Base-by-base conservation (phyloP, 2,113 vertebrate species). In the Sylvia atricapilla region DNA sequence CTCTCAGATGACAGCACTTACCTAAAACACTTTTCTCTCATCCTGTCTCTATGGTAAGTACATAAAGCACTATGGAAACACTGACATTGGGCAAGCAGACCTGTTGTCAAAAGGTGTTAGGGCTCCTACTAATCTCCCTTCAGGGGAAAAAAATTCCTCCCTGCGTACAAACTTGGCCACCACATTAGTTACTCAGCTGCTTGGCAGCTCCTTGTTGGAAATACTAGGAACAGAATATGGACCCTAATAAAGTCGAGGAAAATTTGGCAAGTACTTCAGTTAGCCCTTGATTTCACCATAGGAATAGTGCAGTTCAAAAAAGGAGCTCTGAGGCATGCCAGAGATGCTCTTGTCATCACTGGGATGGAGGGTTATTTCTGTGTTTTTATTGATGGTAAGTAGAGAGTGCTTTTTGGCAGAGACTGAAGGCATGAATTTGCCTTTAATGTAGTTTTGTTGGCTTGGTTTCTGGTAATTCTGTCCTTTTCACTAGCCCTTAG, bases 141-240 rank as follows among this genome's bases (percentile, higher is more conserved):
- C 13, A 17, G 52, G 59, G 53, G 50, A 16, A 11, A 25, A 19
- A 58, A 35, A 44, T 63, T 58, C 47, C 35, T 89, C 62, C 46
- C 50, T 58, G 35, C 67, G 1, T 74, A 56, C 47, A 46, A 64
- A 94, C 76, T 95, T 97, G 95, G 94, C 93, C 19, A 23, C 49
- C 63, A 6, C 10, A 2, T 90, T 93, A 56, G 90, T 96, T 97
- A 95, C 86, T 95, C 88, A 97, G 95, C 94, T 96, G 94, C 92
- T 94, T 96, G 94, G 90, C 93, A 94, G 88, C 85, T 87, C 76
- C 64, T 41, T 52, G 11, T 44, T 95, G 92, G 94, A 96, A 96
- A 96, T n/a, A 64, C 37, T 77, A 56, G 76, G 69, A 89, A 41
- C 49, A 41, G 76, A 92, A 84, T 89, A 86, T 0, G 1, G 50